A percentile compares a stretch with the other conserved stretches of the same genome.
These are phyloP conservation scores for Pteromalus puparum DNA, from an alignment of 1,140 invertebrate genomes.

Conservation along the genomic window DNA sequence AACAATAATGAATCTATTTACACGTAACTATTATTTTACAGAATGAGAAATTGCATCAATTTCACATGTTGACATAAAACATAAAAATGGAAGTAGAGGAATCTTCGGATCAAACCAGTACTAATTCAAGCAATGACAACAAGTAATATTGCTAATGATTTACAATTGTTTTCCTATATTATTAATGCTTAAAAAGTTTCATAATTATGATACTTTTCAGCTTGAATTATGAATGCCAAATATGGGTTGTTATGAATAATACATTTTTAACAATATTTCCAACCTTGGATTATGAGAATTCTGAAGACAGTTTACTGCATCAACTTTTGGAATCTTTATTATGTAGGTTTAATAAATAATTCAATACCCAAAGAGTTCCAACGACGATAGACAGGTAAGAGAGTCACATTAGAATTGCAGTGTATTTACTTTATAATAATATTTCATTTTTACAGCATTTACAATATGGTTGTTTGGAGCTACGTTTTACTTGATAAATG, in stretches of 20 bases:
- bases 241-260: conserved; percentile 65
- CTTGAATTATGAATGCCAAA: conserved; percentile 55
- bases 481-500: conserved; percentile 65
- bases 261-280: conserved; percentile 64
- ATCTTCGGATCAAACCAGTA: background rate
- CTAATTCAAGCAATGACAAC: background rate
- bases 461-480: conserved; percentile 70
- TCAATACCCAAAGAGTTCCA: conserved; percentile 54
- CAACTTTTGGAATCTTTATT: conserved; percentile 64
- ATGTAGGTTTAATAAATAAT: conserved; percentile 57
- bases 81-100: background rate
- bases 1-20: background rate
- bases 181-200: background rate
- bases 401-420: background rate
- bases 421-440: conserved; percentile 32
- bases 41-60: background rate
- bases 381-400: conserved; percentile 61
- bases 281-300: conserved; percentile 57
- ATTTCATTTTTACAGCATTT: conserved; percentile 61
- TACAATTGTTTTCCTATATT: background rate
- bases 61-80: background rate
- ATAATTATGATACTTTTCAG: conserved; percentile 28
- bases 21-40: background rate
- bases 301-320: conserved; percentile 57
- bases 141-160: background rate